Conservation (phyloP, 30 jellyfish, hydroid and myxozoan species). For the Aurelia aurita region DNA sequence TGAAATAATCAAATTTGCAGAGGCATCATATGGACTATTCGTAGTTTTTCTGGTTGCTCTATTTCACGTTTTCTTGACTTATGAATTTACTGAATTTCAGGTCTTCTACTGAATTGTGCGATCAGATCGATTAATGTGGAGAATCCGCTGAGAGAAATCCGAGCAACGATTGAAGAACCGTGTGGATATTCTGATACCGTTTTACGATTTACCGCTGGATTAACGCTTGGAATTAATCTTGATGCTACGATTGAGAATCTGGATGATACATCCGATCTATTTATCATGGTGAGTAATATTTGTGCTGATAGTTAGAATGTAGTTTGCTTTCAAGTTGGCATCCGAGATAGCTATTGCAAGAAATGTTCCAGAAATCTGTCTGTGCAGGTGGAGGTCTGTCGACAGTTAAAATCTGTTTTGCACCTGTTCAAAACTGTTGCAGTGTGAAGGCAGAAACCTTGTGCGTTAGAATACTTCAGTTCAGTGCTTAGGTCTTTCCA, state of each 20-base stretch:
- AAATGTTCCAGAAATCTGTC: too few relatives aligned
- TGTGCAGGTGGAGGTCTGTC: too few relatives aligned
- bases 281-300: conserved; percentile 60
- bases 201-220: conserved; percentile 86
- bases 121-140: conserved; percentile 51
- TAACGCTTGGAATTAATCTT: conserved; percentile 71
- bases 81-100: background rate
- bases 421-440: too few relatives aligned
- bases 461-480: too few relatives aligned
- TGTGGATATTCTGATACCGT: conserved; percentile 72
- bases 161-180: conserved; percentile 78
- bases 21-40: too few relatives aligned
- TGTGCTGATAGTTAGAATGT: background rate
- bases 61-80: too few relatives aligned
- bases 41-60: too few relatives aligned
- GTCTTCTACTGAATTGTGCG: conserved; percentile 71
- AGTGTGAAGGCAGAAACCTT: too few relatives aligned
- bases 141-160: conserved; percentile 77
- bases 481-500: too few relatives aligned
- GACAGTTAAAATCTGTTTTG: too few relatives aligned
- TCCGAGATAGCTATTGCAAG: background rate
- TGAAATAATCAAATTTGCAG: too few relatives aligned
- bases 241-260: conserved; percentile 75
- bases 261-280: conserved; percentile 73
- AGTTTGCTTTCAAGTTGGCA: background rate